Percentiles rank a stretch among this genome's conserved stretches.
Conservation (phyloP, 2,113 vertebrate genomes). For the Porphyrio hochstetteri region DNA sequence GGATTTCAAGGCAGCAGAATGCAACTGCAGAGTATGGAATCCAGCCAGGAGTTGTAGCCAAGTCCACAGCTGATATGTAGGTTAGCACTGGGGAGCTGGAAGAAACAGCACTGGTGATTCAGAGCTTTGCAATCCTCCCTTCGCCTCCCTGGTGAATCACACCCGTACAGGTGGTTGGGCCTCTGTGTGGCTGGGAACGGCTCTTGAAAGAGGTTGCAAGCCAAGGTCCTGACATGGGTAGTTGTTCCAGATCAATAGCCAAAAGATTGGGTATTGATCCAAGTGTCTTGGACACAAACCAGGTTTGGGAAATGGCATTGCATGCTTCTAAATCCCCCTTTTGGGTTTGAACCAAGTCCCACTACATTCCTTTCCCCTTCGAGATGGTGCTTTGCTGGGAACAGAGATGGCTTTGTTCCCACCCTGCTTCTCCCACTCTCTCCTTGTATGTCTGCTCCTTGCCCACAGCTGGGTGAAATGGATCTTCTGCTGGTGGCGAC, state of each 20-base stretch:
- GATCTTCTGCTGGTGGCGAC: background rate
- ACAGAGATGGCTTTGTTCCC: background rate
- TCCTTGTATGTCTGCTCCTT: background rate
- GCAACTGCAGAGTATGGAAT: background rate
- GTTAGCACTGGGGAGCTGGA: background rate
- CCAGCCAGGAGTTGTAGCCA: background rate
- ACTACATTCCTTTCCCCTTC: background rate
- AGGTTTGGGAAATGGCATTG: background rate
- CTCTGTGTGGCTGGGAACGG: background rate
- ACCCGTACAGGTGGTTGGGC: background rate
- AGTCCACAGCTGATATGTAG: background rate
- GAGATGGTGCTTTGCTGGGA: background rate
- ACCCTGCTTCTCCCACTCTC: background rate
- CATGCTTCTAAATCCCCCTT: background rate
- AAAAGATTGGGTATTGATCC: background rate
- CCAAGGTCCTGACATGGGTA: background rate
- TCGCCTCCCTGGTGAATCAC: background rate
- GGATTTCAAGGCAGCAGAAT: slow-evolving; percentile 4
- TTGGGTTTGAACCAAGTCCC: background rate
- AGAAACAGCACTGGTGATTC: background rate
- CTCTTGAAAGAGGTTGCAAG: background rate
- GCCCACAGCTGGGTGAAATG: background rate
- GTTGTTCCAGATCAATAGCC: background rate
- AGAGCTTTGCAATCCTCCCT: background rate
- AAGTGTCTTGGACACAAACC: background rate